Evolutionary conservation across 2,113 vertebrate genomes (phyloP).

Genomic region (Axis porcinus): DNA sequence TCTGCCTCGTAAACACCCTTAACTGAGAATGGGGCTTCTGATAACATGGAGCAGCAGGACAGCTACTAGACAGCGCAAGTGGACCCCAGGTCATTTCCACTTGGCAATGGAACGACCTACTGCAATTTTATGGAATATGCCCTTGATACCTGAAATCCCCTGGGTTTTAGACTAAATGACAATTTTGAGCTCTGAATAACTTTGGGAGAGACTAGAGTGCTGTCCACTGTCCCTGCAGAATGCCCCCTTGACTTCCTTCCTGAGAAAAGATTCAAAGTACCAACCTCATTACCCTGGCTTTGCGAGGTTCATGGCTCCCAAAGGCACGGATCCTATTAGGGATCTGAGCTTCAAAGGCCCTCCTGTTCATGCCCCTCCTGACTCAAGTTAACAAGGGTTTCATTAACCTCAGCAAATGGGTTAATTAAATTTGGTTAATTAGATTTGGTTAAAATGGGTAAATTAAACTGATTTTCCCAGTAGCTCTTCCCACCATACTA

Average conservation of each 20-base stretch:
- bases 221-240: neutral
- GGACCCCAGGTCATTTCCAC: neutral
- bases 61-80: neutral
- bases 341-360: neutral
- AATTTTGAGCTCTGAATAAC: neutral
- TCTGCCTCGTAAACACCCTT: neutral
- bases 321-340: neutral
- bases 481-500: neutral
- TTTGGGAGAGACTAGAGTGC: neutral
- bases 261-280: neutral
- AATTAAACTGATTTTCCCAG: constrained; percentile 13
- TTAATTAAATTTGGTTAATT: constrained; percentile 26
- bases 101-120: neutral
- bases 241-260: neutral
- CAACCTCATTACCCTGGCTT: neutral
- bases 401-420: constrained; percentile 43
- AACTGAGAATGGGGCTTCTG: neutral
- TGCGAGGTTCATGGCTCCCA: neutral
- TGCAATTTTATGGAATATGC: neutral
- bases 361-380: neutral
- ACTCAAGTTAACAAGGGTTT: constrained; percentile 16
- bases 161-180: neutral
- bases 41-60: neutral
- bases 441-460: constrained; percentile 43
- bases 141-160: neutral